Base-by-base conservation (phyloP, 1,140 invertebrate species). In the Drosophila seguyi region DNA sequence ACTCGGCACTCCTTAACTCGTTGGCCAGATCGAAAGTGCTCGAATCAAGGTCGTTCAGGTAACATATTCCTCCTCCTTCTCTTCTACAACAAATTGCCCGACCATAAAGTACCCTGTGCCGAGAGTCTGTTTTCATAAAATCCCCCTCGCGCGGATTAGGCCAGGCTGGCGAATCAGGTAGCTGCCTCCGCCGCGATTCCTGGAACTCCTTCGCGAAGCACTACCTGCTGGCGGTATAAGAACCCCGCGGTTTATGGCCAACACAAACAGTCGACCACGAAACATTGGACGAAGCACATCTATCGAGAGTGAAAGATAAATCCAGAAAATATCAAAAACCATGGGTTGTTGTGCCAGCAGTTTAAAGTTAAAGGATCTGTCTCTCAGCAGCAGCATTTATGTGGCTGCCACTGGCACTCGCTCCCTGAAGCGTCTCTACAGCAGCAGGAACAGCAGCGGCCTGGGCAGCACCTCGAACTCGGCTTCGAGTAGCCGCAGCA, bases 271-370 rank as follows among this genome's bases (percentile, higher is more conserved):
- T 82, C 31, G 38, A 34, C 27, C 36, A 60, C 13, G 18, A 36
- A 42, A 20, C 18, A 25, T 61, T 50, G 14, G 3, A 31, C n/a
- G 36, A 42, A 44, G 36, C 52, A 39, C 63, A 57, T 63, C 53
- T n/a, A n/a, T n/a, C n/a, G n/a, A n/a, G n/a, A n/a, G n/a, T n/a
- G n/a, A n/a, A n/a, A n/a, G n/a, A n/a, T n/a, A n/a, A n/a, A n/a
- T n/a, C n/a, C n/a, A n/a, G n/a, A n/a, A n/a, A n/a, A n/a, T n/a
- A n/a, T n/a, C n/a, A n/a, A n/a, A n/a, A n/a, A n/a, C 8, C 16
- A 79, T 87, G 84, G 84, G 84, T 71, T 87, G 84, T 58, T 87
- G 84, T 80, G 27, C 80, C 47, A 87, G 84, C 48, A 88, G 31
- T 63, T 38, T 87, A 10, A 88, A 87, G 22, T 5, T 68, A 0